Evolutionary conservation across 2,797 vertebrate genomes (phyloP).

Genomic region (Holocentrus rufus): DNA sequence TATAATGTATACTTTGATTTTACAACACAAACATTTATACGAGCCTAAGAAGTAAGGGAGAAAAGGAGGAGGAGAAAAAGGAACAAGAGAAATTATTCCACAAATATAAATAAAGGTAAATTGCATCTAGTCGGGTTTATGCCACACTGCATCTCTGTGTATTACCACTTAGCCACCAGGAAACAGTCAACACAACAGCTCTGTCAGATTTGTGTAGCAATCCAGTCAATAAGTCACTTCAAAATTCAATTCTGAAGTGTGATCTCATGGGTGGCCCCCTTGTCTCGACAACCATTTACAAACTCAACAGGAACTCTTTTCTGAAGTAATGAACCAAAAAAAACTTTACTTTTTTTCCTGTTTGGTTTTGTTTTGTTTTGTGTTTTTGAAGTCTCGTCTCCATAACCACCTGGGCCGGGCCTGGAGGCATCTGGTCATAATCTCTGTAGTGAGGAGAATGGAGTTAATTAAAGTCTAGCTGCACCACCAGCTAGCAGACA

Average conservation of each 20-base stretch:
- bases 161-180: constrained; percentile 35
- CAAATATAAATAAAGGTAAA: constrained; percentile 37
- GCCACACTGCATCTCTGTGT: constrained; percentile 34
- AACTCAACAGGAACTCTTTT: constrained; percentile 62
- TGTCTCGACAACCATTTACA: constrained; percentile 61
- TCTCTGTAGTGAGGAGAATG: constrained; percentile 63
- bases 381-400: constrained; percentile 53
- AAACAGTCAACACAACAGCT: constrained; percentile 46
- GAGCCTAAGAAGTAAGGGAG: constrained; percentile 10
- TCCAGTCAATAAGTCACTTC: constrained; percentile 49
- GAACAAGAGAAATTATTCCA: no score
- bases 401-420: constrained; percentile 59
- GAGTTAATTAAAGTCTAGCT: constrained; percentile 73
- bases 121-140: constrained; percentile 32
- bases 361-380: constrained; percentile 2
- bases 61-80: no score
- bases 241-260: constrained; percentile 26
- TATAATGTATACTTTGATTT: constrained; percentile 2
- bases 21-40: constrained; percentile 1
- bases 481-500: constrained; percentile 55
- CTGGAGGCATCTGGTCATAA: constrained; percentile 66
- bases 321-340: constrained; percentile 66
- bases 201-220: constrained; percentile 50
- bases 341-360: constrained; percentile 30
- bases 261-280: constrained; percentile 50